Evolutionary conservation across 2,797 vertebrate species (phyloP).

Genomic region (Sphenopsis melanotis): DNA sequence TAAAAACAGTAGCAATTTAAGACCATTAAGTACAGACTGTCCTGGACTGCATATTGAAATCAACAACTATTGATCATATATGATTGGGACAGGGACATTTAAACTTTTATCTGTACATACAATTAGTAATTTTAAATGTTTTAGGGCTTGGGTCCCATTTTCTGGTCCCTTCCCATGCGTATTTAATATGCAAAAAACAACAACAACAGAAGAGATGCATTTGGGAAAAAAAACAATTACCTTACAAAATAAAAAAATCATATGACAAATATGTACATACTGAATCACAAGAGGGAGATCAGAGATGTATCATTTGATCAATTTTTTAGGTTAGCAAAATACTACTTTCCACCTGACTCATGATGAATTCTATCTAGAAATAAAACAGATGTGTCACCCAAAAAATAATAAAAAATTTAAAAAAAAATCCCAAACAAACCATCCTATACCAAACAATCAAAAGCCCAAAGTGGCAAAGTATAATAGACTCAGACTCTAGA

Average conservation of each 20-base stretch:
- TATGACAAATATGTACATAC: constrained; percentile 4
- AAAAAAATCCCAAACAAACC: not conserved
- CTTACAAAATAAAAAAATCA: constrained; percentile 5
- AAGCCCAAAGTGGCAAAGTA: not conserved
- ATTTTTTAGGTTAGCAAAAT: constrained; percentile 6
- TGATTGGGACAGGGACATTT: not conserved
- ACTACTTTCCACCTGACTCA: constrained; percentile 16
- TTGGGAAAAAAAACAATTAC: not conserved
- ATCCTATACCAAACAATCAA: not conserved
- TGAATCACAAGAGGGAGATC: constrained; percentile 24
- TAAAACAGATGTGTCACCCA: not conserved
- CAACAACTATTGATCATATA: not conserved
- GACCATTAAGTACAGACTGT: not conserved
- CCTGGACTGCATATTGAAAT: not conserved
- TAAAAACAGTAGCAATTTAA: not conserved
- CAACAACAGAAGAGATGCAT: not conserved
- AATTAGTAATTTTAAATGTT: not conserved
- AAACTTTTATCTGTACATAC: not conserved
- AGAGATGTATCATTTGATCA: constrained; percentile 3
- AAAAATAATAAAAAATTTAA: not conserved
- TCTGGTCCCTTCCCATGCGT: not conserved
- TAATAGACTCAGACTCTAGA: not conserved
- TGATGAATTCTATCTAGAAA: not conserved
- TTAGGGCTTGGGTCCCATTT: not conserved
- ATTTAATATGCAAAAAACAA: not conserved